Base-by-base conservation (phyloP, 2,797 vertebrate species). In the Pangasius sanitwongsei region DNA sequence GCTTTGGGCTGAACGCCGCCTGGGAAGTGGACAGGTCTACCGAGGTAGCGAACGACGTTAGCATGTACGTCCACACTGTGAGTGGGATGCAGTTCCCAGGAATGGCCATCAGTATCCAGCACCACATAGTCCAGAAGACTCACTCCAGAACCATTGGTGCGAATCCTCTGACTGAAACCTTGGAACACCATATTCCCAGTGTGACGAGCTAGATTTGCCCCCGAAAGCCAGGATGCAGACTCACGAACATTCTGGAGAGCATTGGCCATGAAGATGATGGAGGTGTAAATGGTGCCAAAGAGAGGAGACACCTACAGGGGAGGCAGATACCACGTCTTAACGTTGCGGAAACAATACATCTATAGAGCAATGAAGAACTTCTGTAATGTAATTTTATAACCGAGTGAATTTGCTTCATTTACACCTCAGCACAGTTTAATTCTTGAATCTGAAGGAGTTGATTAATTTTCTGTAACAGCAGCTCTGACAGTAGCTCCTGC, bases 261-360 rank as follows among this genome's bases (percentile, higher is more conserved):
- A 12, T 92, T 94, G 1, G 96, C 97, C 85, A 98, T 90, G 44
- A 97, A 95, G 92, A 95, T 94, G 70, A 98, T 94, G 55, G 97
- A 96, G 55, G 97, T 97, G 41, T 97, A 98, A 93, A 98, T 97
- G 81, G 97, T 98, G 34, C 97, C 97, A 23, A 99, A 98, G n/a
- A 99, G 89, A 0, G 98, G 98, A 80, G 97, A 98, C n/a, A 97
- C 97, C 98, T 99, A 91, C 69, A 75, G 65, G 28, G 16, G 31
- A 74, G 28, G 37, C 6, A 82, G 23, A 65, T 28, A 41, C 20
- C 34, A 44, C 0, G 31, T 55, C 55, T 25, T 41, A 41, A 23
- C 53, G 75, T n/a, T 78, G 6, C 25, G 16, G 25, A 74, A 74
- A 74, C 70, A 23, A 55, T 4, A 18, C 28, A 23, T 80, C 77